Percentiles rank a stretch among this genome's conserved stretches.
Conservation (phyloP, 2,888 invertebrate genomes). For the Rhagonycha fulva region DNA sequence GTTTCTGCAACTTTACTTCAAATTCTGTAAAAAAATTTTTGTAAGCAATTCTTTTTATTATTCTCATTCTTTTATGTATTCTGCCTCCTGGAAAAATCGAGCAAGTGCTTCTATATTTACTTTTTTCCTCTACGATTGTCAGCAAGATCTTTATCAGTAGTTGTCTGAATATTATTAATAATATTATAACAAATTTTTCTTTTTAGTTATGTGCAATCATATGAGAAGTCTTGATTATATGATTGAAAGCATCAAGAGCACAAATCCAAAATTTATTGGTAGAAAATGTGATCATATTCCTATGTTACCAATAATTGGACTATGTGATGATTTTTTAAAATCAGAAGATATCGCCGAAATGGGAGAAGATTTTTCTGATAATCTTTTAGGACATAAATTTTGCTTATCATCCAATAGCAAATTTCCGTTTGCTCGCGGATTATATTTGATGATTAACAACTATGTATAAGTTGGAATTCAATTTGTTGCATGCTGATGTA, state of each 20-base stretch:
- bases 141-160: no score
- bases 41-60: background rate
- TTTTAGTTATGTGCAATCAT: conserved; percentile 2
- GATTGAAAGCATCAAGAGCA: conserved; percentile 5
- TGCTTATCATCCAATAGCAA: background rate
- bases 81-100: background rate
- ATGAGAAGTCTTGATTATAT: conserved; percentile 2
- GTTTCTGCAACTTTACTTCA: background rate
- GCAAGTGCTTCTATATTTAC: background rate
- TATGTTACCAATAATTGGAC: background rate
- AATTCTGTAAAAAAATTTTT: background rate
- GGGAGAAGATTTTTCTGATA: background rate
- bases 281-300: background rate
- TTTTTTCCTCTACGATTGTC: background rate
- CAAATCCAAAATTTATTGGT: background rate
- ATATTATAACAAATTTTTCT: background rate
- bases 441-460: no score
- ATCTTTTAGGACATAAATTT: background rate
- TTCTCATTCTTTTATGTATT: background rate
- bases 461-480: no score
- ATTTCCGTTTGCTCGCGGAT: background rate
- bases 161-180: no score
- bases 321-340: background rate
- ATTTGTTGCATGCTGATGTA: no score
- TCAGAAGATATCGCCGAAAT: background rate